Evolutionary conservation across 2,888 invertebrate species (phyloP).

Genomic region (Lamellibrachia columna): DNA sequence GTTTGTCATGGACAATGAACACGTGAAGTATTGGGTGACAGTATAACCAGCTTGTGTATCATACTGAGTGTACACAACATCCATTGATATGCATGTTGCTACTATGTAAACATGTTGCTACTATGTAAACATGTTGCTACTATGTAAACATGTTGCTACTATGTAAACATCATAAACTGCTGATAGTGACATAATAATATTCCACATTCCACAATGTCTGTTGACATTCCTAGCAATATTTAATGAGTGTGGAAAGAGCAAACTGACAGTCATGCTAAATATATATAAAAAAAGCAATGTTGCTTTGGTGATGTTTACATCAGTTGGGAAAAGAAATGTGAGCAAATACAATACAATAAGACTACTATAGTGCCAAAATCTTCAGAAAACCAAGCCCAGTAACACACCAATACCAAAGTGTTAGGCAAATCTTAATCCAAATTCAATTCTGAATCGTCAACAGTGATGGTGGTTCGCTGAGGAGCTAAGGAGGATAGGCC

Average conservation of each 20-base stretch:
- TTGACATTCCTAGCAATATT: background rate
- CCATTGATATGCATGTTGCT: background rate
- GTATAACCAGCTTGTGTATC: too few relatives aligned
- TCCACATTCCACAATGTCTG: background rate
- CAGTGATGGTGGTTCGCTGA: too few relatives aligned
- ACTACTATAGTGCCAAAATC: too few relatives aligned
- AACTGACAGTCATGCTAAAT: background rate
- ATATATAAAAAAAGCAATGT: background rate
- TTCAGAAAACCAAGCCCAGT: too few relatives aligned
- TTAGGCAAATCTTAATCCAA: too few relatives aligned
- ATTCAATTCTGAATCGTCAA: too few relatives aligned
- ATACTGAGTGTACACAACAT: too few relatives aligned
- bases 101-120: background rate
- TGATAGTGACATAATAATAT: background rate
- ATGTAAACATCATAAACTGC: background rate
- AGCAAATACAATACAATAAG: background rate
- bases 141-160: background rate
- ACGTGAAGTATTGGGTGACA: too few relatives aligned
- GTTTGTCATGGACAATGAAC: too few relatives aligned
- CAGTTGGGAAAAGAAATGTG: too few relatives aligned
- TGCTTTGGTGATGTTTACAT: background rate
- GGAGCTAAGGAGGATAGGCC: too few relatives aligned
- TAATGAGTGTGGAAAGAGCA: background rate
- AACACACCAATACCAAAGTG: too few relatives aligned
- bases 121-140: background rate